Conservation (phyloP, 2,888 invertebrate genomes). For the Conus canariensis region DNA sequence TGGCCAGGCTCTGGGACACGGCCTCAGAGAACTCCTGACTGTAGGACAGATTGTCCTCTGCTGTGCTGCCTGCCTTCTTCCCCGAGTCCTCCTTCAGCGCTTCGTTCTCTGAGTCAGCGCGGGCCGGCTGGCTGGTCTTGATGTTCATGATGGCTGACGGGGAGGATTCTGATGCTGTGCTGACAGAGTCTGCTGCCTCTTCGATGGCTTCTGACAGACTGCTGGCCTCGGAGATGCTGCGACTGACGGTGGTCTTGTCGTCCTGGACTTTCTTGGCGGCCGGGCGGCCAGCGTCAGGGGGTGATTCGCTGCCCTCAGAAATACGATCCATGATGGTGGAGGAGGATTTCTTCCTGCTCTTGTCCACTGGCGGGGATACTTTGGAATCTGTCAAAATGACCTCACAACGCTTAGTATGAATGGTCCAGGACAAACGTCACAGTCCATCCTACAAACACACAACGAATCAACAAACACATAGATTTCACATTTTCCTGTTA, state of each 20-base stretch:
- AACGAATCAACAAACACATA: too few relatives aligned
- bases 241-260: not conserved
- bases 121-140: conserved; percentile 22
- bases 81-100: not conserved
- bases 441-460: too few relatives aligned
- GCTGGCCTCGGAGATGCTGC: conserved; percentile 32
- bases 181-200: conserved; percentile 45
- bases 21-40: conserved; percentile 61
- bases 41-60: conserved; percentile 45
- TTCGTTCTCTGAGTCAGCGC: conserved; percentile 44
- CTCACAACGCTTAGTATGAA: too few relatives aligned
- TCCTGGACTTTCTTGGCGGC: conserved; percentile 5
- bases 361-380: conserved; percentile 45
- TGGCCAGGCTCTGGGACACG: conserved; percentile 53
- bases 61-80: not conserved
- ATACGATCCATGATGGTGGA: conserved; percentile 61
- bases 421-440: too few relatives aligned
- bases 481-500: too few relatives aligned
- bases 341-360: conserved; percentile 41
- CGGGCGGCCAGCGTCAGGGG: conserved; percentile 45
- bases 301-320: conserved; percentile 67
- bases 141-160: conserved; percentile 41
- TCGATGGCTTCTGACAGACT: conserved; percentile 58
- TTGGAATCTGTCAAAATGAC: conserved; percentile 42
- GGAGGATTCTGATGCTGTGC: conserved; percentile 45